Conservation (phyloP, 2,797 vertebrate genomes). For the Melanotaenia pygmaea region DNA sequence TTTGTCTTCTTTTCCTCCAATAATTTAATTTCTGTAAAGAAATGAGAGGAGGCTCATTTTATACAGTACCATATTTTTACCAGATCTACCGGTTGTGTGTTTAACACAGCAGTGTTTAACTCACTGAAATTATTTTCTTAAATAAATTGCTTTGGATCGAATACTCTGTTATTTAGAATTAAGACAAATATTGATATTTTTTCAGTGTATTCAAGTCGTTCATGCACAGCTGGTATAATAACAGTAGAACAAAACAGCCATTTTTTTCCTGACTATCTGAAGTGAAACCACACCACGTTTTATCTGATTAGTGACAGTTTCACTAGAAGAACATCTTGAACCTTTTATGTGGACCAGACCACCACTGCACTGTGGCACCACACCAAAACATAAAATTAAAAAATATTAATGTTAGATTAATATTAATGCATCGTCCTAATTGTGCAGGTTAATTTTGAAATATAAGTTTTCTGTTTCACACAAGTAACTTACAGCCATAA, state of each 20-base stretch:
- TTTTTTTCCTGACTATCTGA: background rate
- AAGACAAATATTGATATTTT: too few species aligned
- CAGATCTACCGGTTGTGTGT: too few species aligned
- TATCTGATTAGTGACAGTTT: slow-evolving; percentile 14
- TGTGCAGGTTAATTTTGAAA: background rate
- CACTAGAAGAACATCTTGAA: slow-evolving; percentile 33
- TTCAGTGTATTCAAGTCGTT: too few species aligned
- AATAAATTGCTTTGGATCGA: too few species aligned
- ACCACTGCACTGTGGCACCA: background rate
- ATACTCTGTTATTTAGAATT: too few species aligned
- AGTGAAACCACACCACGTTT: slow-evolving; percentile 7
- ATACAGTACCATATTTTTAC: background rate
- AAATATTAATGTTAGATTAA: slow-evolving; percentile 6
- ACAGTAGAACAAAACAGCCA: background rate
- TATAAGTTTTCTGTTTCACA: too few species aligned
- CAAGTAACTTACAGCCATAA: background rate
- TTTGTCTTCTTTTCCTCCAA: too few species aligned
- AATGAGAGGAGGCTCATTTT: too few species aligned
- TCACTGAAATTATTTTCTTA: too few species aligned
- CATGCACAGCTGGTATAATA: background rate
- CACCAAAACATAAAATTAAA: slow-evolving; percentile 1
- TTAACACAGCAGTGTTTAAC: too few species aligned
- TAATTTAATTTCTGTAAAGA: too few species aligned
- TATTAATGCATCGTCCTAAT: slow-evolving; percentile 12
- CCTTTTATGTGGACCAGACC: slow-evolving; percentile 33